Conservation (phyloP, 2,888 invertebrate species). For the Euplagia quadripunctaria region DNA sequence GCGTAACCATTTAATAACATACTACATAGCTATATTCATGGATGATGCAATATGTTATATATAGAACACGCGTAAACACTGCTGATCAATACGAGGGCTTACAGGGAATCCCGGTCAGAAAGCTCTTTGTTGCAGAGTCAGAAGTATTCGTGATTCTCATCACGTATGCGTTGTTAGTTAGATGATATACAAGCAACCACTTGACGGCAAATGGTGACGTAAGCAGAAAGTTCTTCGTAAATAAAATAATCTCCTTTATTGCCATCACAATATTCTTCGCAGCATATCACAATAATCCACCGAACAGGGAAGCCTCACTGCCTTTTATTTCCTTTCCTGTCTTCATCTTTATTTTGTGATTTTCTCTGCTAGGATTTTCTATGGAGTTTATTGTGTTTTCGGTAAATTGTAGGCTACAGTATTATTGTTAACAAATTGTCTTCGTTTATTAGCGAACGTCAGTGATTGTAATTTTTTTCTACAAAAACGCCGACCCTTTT, state of each 20-base stretch:
- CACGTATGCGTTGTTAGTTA: background rate
- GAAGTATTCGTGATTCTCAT: background rate
- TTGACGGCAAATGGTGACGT: background rate
- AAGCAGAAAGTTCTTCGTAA: too few species aligned
- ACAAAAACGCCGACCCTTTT: too few species aligned
- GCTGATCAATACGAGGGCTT: background rate
- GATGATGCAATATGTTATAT: background rate
- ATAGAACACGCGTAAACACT: background rate
- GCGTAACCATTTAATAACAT: background rate
- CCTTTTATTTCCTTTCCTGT: background rate
- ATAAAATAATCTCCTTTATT: background rate
- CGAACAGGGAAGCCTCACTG: background rate
- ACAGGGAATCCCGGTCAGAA: background rate
- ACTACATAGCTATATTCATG: background rate
- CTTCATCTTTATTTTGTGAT: background rate
- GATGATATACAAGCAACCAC: background rate
- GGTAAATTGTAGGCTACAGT: too few species aligned
- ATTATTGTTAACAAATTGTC: too few species aligned
- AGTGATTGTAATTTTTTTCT: too few species aligned
- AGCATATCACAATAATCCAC: background rate
- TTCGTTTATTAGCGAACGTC: too few species aligned
- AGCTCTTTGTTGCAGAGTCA: background rate
- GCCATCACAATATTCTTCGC: background rate
- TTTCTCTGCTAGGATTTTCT: too few species aligned
- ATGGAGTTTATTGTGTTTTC: too few species aligned